phyloP scores from a whole-genome alignment of 2,113 vertebrate species.

The Scomber scombrus region DNA sequence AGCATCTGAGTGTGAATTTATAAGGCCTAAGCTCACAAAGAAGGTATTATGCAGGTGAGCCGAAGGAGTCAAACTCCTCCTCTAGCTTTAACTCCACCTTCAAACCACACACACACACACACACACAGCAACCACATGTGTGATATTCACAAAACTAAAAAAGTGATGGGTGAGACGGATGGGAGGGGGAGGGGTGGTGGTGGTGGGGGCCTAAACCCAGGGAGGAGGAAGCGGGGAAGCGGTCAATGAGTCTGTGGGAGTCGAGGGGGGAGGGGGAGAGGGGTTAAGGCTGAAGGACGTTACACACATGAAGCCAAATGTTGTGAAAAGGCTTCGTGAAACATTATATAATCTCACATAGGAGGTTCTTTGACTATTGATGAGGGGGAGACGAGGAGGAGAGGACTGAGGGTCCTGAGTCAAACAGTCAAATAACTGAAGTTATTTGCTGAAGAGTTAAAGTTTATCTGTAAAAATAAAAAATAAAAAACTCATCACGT shows the following conservation, averaged over 20 bases:
- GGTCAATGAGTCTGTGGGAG: constrained; percentile 42
- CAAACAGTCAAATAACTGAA: constrained; percentile 8
- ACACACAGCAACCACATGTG: constrained; percentile 38
- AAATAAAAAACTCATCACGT: constrained; percentile 5
- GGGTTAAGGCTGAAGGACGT: constrained; percentile 29
- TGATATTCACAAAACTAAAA: constrained; percentile 30
- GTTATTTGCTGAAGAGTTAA: constrained; percentile 42
- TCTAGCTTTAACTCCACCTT: constrained; percentile 9
- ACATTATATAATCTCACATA: constrained; percentile 80
- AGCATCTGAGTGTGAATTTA: constrained; percentile 61
- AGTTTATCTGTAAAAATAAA: constrained; percentile 41
- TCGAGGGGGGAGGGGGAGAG: not conserved
- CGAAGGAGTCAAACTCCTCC: constrained; percentile 45
- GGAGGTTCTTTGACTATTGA: constrained; percentile 80
- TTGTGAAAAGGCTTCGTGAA: constrained; percentile 52
- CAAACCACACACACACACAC: constrained; percentile 29
- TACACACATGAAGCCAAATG: constrained; percentile 62
- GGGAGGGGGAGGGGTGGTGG: constrained; percentile 14
- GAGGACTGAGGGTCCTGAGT: constrained; percentile 16
- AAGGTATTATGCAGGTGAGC: constrained; percentile 75
- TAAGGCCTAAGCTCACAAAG: constrained; percentile 82
- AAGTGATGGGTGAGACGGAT: constrained; percentile 34
- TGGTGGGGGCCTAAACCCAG: constrained; percentile 37
- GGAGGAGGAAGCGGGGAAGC: constrained; percentile 43
- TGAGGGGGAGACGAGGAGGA: constrained; percentile 25